Percentiles rank a stretch among this genome's conserved stretches.
These are phyloP conservation scores for Gymnarchus niloticus DNA, from an alignment of 2,113 vertebrate species.

Conservation along the genomic window DNA sequence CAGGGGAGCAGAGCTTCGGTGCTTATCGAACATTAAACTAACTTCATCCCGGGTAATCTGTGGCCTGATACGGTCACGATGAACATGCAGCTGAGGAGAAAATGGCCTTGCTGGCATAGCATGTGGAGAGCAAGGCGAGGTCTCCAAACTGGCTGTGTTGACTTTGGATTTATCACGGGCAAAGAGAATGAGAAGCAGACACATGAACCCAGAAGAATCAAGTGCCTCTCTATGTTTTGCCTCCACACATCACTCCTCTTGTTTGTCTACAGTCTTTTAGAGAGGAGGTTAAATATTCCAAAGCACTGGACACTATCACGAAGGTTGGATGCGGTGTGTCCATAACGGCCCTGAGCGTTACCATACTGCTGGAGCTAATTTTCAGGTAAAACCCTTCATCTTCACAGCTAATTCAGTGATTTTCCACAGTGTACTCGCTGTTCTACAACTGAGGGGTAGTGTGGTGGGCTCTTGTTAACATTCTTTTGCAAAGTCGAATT, in stretches of 20 bases:
- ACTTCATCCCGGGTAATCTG: not conserved
- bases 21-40: too few relatives aligned
- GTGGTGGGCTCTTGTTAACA: not conserved
- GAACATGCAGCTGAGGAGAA: too few relatives aligned
- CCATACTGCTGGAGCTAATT: conserved; percentile 41
- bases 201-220: not conserved
- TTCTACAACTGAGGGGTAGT: not conserved
- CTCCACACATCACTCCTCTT: not conserved
- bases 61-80: too few relatives aligned
- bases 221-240: not conserved
- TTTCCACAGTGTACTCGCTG: not conserved
- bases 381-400: conserved; percentile 37
- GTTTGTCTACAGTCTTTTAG: conserved; percentile 40
- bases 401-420: not conserved
- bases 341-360: conserved; percentile 42
- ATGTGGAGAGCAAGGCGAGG: too few relatives aligned
- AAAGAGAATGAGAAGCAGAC: not conserved
- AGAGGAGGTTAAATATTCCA: conserved; percentile 35
- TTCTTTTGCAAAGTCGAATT: not conserved
- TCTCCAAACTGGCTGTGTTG: not conserved
- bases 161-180: not conserved
- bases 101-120: too few relatives aligned
- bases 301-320: conserved; percentile 37
- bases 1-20: not conserved
- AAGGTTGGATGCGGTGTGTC: conserved; percentile 44